phyloP scores from a whole-genome alignment of 2,888 invertebrate species.

The Protonemura montana region DNA sequence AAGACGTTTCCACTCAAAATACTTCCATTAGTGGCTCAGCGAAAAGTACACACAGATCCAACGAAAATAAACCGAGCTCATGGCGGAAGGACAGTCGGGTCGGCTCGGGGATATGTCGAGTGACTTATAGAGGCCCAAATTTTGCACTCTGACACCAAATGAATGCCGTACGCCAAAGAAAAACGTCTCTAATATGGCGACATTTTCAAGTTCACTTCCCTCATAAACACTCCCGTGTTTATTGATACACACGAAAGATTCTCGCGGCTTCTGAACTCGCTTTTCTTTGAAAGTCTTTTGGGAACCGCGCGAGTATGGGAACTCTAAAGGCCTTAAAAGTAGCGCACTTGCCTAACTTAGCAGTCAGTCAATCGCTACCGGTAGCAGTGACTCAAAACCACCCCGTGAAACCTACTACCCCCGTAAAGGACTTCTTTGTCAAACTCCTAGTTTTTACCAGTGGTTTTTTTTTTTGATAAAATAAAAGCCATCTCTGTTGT shows the following conservation, averaged over 20 bases:
- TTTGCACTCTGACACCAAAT: too few species aligned
- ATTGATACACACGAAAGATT: background rate
- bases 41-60: slow-evolving; percentile 24
- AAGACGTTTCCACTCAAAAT: slow-evolving; percentile 47
- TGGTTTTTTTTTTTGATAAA: background rate
- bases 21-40: slow-evolving; percentile 47
- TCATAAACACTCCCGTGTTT: background rate
- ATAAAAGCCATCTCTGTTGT: slow-evolving; percentile 33
- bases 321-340: background rate
- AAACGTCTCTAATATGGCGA: background rate
- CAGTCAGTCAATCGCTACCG: background rate
- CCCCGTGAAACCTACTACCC: slow-evolving; percentile 19
- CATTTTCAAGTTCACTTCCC: background rate
- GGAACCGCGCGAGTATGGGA: background rate
- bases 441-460: background rate
- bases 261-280: background rate
- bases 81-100: background rate
- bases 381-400: background rate
- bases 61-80: background rate
- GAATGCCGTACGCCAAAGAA: too few species aligned
- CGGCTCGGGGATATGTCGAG: too few species aligned
- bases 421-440: slow-evolving; percentile 35
- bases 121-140: too few species aligned
- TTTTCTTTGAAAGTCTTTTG: slow-evolving; percentile 18
- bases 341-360: background rate